Base-by-base conservation (phyloP, 2,797 vertebrate genomes). In the Gallirallus australis region DNA sequence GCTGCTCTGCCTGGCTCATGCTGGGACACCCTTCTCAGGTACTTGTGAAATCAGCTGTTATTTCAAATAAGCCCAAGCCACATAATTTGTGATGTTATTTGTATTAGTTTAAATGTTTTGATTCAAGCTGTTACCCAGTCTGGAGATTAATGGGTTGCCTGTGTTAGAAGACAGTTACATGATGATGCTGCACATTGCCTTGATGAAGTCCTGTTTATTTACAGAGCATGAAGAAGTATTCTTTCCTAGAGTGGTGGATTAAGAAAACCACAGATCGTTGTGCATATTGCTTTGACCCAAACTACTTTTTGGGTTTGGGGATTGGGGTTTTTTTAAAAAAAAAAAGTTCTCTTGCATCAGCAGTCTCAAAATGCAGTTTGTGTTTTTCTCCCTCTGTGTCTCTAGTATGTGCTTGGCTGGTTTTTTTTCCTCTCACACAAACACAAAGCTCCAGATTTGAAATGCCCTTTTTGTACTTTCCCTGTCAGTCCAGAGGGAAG, bases 41-140 rank as follows among this genome's bases (percentile, higher is more conserved):
- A 71, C 85, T 72, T 88, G 71, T 88, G 87, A 86, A 91, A 94
- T 82, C 86, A 89, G 42, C 77, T 86, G 47, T 82, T 88, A 82
- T 59, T 91, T 89, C 82, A 90, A 52, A 50, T 56, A 72, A 94
- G 70, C 25, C 60, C 69, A 81, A 84, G 37, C 39, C 31, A 40
- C 60, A 47, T 59, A 19, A 86, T 86, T 90, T 83, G 35, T 79
- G 79, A 69, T 59, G 42, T 71, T 95, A 68, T 59, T 91, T 69
- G 27, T 61, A 33, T 86, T 81, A 76, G 83, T 90, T 89, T 83
- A 11, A 5, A 25, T 14, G 60, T 7, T 95, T 76, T 80, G 4
- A 82, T 82, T 70, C 71, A 77, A 80, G 71, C 78, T 82, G 57
- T 78, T 68, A 87, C 52, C 47, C 42, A 73, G 37, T 79, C 82